phyloP scores from a whole-genome alignment of 2,113 vertebrate genomes.

The Bagarius yarrelli region DNA sequence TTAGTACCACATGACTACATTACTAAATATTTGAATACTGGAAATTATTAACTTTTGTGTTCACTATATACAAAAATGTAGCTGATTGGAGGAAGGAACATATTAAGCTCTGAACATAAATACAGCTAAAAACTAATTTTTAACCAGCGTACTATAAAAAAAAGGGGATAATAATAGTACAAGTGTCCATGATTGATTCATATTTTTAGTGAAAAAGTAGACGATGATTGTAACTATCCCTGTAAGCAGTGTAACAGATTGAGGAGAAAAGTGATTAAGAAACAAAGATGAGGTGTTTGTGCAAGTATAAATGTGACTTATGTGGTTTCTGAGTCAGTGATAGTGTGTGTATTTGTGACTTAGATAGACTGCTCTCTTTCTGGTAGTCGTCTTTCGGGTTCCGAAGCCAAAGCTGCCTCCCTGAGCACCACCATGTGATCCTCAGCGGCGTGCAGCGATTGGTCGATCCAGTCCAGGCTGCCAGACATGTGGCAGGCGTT shows the following conservation, averaged over 20 bases:
- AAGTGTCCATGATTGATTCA: constrained; percentile 1
- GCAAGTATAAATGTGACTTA: neutral
- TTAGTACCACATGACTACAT: neutral
- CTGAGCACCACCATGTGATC: constrained; percentile 89
- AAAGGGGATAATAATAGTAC: neutral
- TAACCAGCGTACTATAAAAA: neutral
- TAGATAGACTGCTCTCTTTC: constrained; percentile 87
- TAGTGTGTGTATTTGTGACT: constrained; percentile 20
- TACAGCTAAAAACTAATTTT: neutral
- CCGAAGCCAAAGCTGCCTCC: constrained; percentile 85
- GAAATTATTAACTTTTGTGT: neutral
- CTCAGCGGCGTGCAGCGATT: constrained; percentile 84
- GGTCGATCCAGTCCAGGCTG: constrained; percentile 89
- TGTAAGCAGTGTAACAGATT: constrained; percentile 7
- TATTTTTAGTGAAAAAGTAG: neutral
- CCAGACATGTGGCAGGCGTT: constrained; percentile 89
- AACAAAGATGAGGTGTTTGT: neutral
- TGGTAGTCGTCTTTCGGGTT: constrained; percentile 72
- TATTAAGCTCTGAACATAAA: neutral
- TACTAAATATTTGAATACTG: neutral
- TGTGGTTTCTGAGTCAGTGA: neutral
- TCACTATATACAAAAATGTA: constrained; percentile 21
- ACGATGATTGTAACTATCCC: constrained; percentile 19
- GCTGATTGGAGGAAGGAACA: neutral
- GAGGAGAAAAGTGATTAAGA: neutral